Base-by-base conservation (phyloP, 2,888 invertebrate species). In the Leptinotarsa peninsularis region DNA sequence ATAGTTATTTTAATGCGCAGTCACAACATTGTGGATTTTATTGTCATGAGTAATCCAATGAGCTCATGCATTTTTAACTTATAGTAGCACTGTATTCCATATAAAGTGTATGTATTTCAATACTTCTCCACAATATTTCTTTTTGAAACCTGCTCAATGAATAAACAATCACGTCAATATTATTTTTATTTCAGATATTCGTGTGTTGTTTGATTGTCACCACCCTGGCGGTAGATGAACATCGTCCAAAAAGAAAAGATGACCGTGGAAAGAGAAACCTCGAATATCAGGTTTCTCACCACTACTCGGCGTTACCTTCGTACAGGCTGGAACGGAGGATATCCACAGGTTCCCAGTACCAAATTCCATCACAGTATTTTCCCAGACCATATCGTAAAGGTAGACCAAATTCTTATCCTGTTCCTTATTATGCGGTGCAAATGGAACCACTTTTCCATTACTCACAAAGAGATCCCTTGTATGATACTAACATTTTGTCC, bases 361-460 rank as follows among this genome's bases (percentile, higher is more conserved):
- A 82, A 77, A 82, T 83, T 80, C 83, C 84, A 81, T 78, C 79
- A 80, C 83, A 85, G 82, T 87, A 85, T 80, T 86, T 84, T 83
- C 86, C 87, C 83, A 78, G 84, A 85, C 80, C 84, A 77, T 86
- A 84, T 83, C 83, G 82, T 76, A 86, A 87, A 85, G 86, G 86
- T 83, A 86, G 87, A 84, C 87, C 87, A 76, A 83, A 85, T 80
- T 86, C 87, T 52, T 88, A 90, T 82, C 89, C 89, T 79, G 89
- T 92, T 72, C 94, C 94, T 4, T 93, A 94, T 0, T 94, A 94
- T 83, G 94, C 94, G 3, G 94, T 94, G 7, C 93, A 93, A 87
- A 94, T 94, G 94, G 94, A 94, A 86, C 94, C 94, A 13, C 91
- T 94, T 69, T 92, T 93, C 23, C 94, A 94, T 83, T 95, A 94